These are phyloP conservation scores for Microcebus tavaratra DNA, from an alignment of 2,113 vertebrate genomes.

Conservation along the genomic window DNA sequence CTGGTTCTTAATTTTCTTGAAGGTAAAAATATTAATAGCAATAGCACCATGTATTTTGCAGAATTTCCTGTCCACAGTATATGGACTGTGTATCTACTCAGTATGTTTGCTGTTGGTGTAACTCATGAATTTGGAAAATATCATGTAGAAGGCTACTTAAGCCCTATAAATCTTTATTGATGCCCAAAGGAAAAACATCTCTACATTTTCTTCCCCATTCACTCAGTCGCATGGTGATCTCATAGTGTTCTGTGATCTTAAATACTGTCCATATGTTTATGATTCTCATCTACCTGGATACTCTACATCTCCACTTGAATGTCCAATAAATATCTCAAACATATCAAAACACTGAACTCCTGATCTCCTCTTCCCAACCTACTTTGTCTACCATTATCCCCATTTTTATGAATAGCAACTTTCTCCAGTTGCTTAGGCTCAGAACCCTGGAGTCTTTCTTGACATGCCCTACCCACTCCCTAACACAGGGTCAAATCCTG, in stretches of 20 bases:
- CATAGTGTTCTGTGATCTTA: neutral
- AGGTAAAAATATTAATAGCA: neutral
- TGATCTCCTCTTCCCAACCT: neutral
- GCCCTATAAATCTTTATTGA: neutral
- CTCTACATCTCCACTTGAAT: neutral
- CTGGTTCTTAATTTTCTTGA: neutral
- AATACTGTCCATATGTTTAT: neutral
- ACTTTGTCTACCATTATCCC: neutral
- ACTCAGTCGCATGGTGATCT: neutral
- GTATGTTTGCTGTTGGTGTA: neutral
- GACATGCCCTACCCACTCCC: neutral
- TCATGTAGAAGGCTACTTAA: neutral
- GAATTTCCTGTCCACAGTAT: neutral
- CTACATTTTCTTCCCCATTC: neutral
- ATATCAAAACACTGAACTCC: neutral
- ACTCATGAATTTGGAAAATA: neutral
- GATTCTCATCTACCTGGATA: neutral
- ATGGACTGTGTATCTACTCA: neutral
- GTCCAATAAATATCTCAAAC: neutral
- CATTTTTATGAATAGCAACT: neutral
- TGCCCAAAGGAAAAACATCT: neutral
- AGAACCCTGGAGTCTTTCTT: neutral
- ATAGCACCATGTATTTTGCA: neutral
- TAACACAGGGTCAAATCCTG: neutral
- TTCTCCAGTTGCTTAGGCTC: neutral